Evolutionary conservation across 2,113 vertebrate species (phyloP).

Genomic region (Myanophis thanlyinensis): DNA sequence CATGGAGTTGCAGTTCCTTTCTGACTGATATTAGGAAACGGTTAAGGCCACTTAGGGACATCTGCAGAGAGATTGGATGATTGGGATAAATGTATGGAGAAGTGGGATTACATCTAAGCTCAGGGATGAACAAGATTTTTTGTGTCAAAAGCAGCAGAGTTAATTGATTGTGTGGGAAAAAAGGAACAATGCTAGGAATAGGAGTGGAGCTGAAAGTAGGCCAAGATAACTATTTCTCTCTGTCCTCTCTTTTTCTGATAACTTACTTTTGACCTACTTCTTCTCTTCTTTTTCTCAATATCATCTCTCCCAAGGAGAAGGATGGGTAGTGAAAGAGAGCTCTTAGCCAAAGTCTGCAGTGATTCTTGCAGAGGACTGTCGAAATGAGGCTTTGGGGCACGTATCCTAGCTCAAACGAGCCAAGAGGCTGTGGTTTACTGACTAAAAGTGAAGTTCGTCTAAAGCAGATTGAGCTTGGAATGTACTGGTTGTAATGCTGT

Average conservation of each 20-base stretch:
- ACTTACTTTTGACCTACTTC: not conserved
- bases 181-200: not conserved
- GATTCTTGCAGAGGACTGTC: not conserved
- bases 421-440: not conserved
- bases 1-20: not conserved
- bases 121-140: not conserved
- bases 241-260: not conserved
- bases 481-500: not conserved
- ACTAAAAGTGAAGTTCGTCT: not conserved
- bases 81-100: not conserved
- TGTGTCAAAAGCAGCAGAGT: not conserved
- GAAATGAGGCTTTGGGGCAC: not conserved
- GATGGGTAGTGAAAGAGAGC: not conserved
- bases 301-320: not conserved
- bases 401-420: not conserved
- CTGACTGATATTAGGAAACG: not conserved
- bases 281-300: not conserved
- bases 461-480: not conserved
- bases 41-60: not conserved
- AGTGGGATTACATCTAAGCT: not conserved
- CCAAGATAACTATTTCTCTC: not conserved
- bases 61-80: not conserved
- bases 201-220: not conserved
- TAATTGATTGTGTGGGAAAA: not conserved
- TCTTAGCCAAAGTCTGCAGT: not conserved